These are phyloP conservation scores for Beroe ovata DNA, from an alignment of 37 sponge, comb jelly and placozoan species.

Conservation along the genomic window DNA sequence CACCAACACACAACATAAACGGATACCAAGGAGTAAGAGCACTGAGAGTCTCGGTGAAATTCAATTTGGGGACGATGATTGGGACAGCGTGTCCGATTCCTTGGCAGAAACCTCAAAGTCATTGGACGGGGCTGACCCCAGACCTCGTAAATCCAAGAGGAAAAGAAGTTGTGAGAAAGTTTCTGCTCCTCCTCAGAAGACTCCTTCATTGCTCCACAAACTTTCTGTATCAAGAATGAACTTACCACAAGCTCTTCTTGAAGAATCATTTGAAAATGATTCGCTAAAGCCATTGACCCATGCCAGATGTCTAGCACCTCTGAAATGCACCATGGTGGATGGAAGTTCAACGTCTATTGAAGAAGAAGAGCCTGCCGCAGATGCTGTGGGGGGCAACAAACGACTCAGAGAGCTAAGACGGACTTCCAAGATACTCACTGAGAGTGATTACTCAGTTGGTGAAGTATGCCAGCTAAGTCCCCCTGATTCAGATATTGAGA, in stretches of 20 bases:
- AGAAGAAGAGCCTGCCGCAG: neutral
- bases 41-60: constrained; percentile 11
- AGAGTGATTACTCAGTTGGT: constrained; percentile 27
- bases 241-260: neutral
- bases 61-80: neutral
- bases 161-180: neutral
- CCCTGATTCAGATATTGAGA: constrained; percentile 7
- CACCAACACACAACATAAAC: neutral
- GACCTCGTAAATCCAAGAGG: neutral
- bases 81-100: neutral
- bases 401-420: no score
- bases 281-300: neutral
- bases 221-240: neutral
- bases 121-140: neutral
- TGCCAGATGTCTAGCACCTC: no score
- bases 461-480: constrained; percentile 1
- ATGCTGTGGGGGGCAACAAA: neutral
- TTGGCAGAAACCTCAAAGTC: neutral
- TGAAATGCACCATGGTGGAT: neutral
- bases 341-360: neutral
- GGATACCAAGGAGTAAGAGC: constrained; percentile 6
- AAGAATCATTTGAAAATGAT: neutral
- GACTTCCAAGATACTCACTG: neutral
- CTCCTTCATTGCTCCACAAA: neutral
- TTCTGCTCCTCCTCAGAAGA: neutral